Conservation (phyloP, 2,113 vertebrate species). For the Saguinus midas region DNA sequence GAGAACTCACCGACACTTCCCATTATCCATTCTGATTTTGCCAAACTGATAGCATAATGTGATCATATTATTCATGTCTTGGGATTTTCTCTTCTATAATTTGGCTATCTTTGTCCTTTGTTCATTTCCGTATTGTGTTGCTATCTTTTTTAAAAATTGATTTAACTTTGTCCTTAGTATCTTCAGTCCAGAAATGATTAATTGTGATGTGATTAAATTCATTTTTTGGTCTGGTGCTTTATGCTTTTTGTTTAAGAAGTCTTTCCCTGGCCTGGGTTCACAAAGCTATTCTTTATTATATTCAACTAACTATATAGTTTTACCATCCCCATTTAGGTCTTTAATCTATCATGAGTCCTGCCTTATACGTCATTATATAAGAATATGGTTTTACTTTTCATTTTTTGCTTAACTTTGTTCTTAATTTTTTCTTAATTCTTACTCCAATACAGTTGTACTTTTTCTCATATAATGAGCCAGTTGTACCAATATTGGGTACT, state of each 20-base stretch:
- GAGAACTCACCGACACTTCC: not conserved
- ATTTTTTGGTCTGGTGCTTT: not conserved
- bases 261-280: not conserved
- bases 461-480: not conserved
- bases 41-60: not conserved
- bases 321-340: not conserved
- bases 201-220: not conserved
- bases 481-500: not conserved
- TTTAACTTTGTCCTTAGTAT: conserved; percentile 29
- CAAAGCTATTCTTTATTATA: not conserved
- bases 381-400: not conserved
- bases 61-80: not conserved
- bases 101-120: not conserved
- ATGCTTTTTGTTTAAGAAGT: not conserved
- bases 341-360: not conserved
- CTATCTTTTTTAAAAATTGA: not conserved
- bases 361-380: not conserved
- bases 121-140: not conserved
- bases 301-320: not conserved
- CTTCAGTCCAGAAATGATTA: not conserved
- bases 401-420: too few species aligned
- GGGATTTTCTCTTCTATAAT: not conserved
- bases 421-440: too few species aligned
- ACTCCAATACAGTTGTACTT: not conserved
- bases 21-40: not conserved